These are phyloP conservation scores for Caenorhabditis doughertyi DNA, from an alignment of 2,888 invertebrate species.

Conservation along the genomic window DNA sequence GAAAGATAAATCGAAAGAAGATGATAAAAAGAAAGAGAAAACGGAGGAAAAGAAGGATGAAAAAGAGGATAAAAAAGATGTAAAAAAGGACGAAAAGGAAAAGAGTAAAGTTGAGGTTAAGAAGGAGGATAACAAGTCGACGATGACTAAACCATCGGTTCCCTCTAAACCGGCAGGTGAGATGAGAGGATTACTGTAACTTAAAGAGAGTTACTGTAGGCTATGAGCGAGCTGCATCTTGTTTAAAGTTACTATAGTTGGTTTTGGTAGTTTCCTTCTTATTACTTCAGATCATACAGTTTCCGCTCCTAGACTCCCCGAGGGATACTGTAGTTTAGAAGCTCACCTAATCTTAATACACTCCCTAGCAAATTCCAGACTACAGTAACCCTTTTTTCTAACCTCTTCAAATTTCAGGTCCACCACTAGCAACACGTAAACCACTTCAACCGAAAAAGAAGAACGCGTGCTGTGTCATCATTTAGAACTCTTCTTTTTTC, in stretches of 20 bases:
- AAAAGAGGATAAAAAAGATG: not conserved
- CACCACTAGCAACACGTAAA: not conserved
- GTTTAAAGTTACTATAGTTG: too few relatives aligned
- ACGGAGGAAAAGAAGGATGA: not conserved
- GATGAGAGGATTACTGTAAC: too few relatives aligned
- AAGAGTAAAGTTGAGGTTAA: not conserved
- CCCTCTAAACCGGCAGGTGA: not conserved
- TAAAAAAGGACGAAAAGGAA: constrained; percentile 4
- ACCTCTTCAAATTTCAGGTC: not conserved
- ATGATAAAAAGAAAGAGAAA: not conserved
- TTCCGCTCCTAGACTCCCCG: too few relatives aligned
- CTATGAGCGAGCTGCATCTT: too few relatives aligned
- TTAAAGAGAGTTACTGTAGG: too few relatives aligned
- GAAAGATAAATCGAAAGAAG: not conserved
- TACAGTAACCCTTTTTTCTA: too few relatives aligned
- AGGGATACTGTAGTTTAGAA: too few relatives aligned
- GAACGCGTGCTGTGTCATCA: constrained; percentile 2
- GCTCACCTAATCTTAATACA: too few relatives aligned
- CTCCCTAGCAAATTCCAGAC: too few relatives aligned
- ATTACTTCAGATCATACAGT: too few relatives aligned
- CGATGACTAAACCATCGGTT: not conserved
- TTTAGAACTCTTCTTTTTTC: not conserved
- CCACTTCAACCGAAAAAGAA: not conserved
- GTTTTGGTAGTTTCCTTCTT: too few relatives aligned
- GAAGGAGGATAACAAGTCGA: not conserved